These are phyloP conservation scores for Lemur catta DNA, from an alignment of 2,797 vertebrate genomes.

Conservation along the genomic window DNA sequence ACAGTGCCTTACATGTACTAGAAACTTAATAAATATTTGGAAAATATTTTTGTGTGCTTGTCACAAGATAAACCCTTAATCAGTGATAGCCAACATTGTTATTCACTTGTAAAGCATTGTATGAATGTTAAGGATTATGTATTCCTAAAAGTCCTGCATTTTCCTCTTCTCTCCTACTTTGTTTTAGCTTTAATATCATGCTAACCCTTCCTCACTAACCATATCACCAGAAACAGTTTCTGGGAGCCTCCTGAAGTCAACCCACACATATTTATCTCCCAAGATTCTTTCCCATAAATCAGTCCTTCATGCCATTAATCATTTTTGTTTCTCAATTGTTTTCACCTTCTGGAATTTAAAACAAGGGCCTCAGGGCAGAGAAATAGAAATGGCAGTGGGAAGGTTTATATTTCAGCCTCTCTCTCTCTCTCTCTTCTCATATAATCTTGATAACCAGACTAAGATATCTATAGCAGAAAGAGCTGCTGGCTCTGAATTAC, in stretches of 20 bases:
- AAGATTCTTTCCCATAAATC: not conserved
- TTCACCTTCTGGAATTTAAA: conserved; percentile 25
- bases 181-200: not conserved
- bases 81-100: not conserved
- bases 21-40: not conserved
- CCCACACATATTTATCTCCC: not conserved
- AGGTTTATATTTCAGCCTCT: not conserved
- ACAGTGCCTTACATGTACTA: not conserved
- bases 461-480: not conserved
- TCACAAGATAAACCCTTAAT: not conserved
- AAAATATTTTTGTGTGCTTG: not conserved
- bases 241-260: not conserved
- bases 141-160: not conserved
- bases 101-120: not conserved
- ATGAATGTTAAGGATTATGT: not conserved
- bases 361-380: not conserved
- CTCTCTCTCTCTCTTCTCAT: not conserved
- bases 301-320: not conserved
- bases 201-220: not conserved
- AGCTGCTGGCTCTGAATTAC: not conserved
- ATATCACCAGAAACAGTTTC: not conserved
- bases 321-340: not conserved
- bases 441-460: not conserved
- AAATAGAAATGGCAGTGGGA: not conserved
- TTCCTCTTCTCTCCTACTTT: not conserved